These are phyloP conservation scores for Drosophila orosa DNA, from an alignment of 1,140 invertebrate genomes.

Conservation along the genomic window DNA sequence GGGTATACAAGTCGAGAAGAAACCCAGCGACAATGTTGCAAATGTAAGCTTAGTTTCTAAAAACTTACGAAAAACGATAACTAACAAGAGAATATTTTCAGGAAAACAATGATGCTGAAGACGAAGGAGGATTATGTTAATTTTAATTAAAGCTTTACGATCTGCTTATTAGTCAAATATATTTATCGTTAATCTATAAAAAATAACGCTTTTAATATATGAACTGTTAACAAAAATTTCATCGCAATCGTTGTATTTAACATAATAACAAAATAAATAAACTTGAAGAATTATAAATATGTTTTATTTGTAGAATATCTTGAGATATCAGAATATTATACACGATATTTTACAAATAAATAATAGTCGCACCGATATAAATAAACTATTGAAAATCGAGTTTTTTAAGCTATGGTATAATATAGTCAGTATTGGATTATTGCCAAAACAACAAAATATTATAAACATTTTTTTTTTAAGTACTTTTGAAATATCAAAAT, in stretches of 20 bases:
- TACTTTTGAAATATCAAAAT: background rate
- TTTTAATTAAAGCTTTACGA: conserved; percentile 11
- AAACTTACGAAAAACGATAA: background rate
- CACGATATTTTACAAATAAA: too few species aligned
- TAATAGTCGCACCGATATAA: background rate
- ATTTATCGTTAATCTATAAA: conserved; percentile 40
- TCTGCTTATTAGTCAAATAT: conserved; percentile 33
- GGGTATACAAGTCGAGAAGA: conserved; percentile 75
- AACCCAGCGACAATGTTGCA: conserved; percentile 15
- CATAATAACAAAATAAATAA: conserved; percentile 18
- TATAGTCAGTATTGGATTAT: background rate
- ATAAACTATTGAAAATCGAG: background rate
- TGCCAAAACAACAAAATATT: too few species aligned
- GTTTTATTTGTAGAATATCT: background rate
- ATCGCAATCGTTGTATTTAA: conserved; percentile 40
- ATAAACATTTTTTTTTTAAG: too few species aligned
- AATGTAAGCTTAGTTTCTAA: conserved; percentile 10
- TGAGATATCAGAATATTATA: too few species aligned
- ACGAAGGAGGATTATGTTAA: conserved; percentile 51
- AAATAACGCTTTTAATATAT: conserved; percentile 41
- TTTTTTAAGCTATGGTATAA: background rate
- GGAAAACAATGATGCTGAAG: conserved; percentile 33
- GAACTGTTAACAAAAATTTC: conserved; percentile 38
- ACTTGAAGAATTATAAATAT: background rate
- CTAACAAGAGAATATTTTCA: too few species aligned